phyloP scores from a whole-genome alignment of 1,140 invertebrate genomes.

The Aphelenchoides besseyi region DNA sequence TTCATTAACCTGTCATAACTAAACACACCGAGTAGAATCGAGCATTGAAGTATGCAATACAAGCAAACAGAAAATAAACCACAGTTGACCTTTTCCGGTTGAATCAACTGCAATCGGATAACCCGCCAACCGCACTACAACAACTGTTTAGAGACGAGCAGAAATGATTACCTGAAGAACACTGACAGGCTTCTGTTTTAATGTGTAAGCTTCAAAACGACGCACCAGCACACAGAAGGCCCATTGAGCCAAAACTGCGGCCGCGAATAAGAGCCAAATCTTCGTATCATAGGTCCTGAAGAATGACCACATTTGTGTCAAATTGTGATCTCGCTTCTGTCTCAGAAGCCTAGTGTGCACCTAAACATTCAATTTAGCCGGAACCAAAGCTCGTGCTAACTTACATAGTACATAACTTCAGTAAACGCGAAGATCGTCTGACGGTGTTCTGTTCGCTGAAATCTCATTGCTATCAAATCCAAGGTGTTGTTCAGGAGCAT shows the following conservation, averaged over 20 bases:
- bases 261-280: background rate
- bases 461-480: constrained; percentile 9
- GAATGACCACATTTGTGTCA: background rate
- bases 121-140: constrained; percentile 1
- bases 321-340: background rate
- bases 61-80: constrained; percentile 9
- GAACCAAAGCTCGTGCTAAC: background rate
- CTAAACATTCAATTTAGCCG: background rate
- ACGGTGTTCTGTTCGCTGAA: background rate
- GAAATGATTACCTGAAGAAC: background rate
- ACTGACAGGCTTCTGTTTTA: background rate
- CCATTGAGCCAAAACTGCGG: background rate
- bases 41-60: constrained; percentile 7
- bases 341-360: background rate
- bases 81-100: background rate
- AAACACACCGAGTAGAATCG: constrained; percentile 19
- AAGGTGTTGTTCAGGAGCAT: background rate
- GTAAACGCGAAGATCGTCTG: background rate
- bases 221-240: background rate
- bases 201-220: background rate
- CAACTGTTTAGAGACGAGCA: background rate
- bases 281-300: background rate
- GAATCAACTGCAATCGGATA: background rate
- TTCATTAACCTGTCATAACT: no score
- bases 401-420: background rate